Evolutionary conservation across 1,140 invertebrate species (phyloP).

Genomic region (Drosophila kurseongensis): DNA sequence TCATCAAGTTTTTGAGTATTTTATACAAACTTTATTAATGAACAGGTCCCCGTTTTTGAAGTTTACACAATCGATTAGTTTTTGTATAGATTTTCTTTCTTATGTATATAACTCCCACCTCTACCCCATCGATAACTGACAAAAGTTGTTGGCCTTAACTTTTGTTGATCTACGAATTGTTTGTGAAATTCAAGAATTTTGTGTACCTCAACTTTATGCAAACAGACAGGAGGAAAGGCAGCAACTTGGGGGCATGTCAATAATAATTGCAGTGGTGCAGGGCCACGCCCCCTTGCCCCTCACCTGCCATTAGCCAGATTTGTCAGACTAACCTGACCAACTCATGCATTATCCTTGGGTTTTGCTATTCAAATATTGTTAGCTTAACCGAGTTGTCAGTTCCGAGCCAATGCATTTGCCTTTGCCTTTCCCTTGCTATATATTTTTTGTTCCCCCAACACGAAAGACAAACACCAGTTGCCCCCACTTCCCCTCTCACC

Average conservation of each 20-base stretch:
- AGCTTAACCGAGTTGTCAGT: conserved; percentile 77
- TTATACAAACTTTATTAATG: too few relatives aligned
- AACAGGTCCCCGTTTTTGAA: not conserved
- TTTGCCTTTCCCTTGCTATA: conserved; percentile 11
- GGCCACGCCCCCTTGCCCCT: not conserved
- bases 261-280: conserved; percentile 55
- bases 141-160: conserved; percentile 28
- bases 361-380: conserved; percentile 76
- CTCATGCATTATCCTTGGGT: conserved; percentile 58
- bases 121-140: conserved; percentile 18
- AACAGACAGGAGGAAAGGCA: conserved; percentile 23
- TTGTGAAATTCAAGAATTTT: conserved; percentile 39
- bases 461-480: conserved; percentile 64
- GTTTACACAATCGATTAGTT: conserved; percentile 2
- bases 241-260: conserved; percentile 50
- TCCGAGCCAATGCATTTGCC: conserved; percentile 71
- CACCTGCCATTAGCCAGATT: conserved; percentile 46
- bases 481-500: conserved; percentile 5
- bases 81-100: not conserved
- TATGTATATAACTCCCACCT: not conserved
- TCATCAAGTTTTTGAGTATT: too few relatives aligned
- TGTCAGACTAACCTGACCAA: conserved; percentile 43
- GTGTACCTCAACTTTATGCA: conserved; percentile 46
- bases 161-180: conserved; percentile 35
- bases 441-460: conserved; percentile 28